A percentile compares a stretch with the other conserved stretches of the same genome.
phyloP scores from a whole-genome alignment of 2,113 vertebrate species.

The Cheirogaleus medius region DNA sequence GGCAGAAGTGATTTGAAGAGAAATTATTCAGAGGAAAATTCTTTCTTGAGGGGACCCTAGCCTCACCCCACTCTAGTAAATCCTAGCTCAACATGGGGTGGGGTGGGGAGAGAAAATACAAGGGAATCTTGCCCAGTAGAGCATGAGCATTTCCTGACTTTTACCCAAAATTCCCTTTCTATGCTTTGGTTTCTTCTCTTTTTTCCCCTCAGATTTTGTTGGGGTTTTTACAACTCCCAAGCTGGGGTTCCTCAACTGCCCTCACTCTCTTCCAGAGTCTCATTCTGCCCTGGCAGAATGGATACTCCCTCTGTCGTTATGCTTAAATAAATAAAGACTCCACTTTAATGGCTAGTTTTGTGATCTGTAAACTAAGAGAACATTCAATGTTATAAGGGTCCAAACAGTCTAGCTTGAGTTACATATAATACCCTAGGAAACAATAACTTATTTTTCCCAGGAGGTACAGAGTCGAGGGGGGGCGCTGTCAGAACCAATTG shows the following conservation, averaged over 20 bases:
- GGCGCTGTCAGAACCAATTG: neutral
- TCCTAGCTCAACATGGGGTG: neutral
- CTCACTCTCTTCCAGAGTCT: neutral
- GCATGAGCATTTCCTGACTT: neutral
- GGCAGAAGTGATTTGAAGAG: neutral
- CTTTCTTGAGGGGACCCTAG: neutral
- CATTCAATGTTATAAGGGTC: neutral
- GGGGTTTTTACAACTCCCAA: constrained; percentile 3
- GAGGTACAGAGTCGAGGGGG: neutral
- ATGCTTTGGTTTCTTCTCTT: neutral
- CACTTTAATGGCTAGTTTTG: neutral
- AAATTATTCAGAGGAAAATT: neutral
- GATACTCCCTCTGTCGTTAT: neutral
- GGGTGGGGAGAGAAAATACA: neutral
- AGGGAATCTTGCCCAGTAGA: neutral
- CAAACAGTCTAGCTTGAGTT: constrained; percentile 18
- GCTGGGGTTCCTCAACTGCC: neutral
- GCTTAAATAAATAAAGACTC: neutral
- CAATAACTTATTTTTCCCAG: neutral
- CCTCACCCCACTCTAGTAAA: neutral
- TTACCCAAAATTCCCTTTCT: neutral
- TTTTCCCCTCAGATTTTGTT: neutral
- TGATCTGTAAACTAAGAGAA: neutral
- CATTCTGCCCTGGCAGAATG: neutral
- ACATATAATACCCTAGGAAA: constrained; percentile 11